phyloP scores from a whole-genome alignment of 2,797 vertebrate species.

The Gambelia wislizenii region DNA sequence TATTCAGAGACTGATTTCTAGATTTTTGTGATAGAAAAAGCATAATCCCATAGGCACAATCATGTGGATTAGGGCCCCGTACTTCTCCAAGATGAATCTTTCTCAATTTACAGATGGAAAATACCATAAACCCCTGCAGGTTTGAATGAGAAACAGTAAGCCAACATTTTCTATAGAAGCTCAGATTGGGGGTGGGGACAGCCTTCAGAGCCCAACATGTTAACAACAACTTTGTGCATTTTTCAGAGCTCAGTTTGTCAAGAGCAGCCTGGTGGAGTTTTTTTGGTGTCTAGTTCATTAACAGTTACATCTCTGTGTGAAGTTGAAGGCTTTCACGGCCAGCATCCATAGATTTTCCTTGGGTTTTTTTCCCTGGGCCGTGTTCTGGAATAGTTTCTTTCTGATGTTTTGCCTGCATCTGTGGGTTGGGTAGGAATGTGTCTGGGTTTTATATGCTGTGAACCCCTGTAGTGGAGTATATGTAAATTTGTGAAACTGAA shows the following conservation, averaged over 20 bases:
- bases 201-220: background rate
- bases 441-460: no score
- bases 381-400: no score
- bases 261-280: background rate
- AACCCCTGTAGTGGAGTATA: no score
- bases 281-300: background rate
- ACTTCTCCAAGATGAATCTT: background rate
- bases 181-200: background rate
- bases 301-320: background rate
- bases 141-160: background rate
- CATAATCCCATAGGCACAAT: background rate
- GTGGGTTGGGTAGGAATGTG: no score
- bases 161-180: background rate
- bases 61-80: background rate
- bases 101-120: background rate
- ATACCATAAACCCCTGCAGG: background rate
- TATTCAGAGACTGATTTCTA: background rate
- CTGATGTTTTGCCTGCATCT: no score
- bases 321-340: no score
- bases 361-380: no score
- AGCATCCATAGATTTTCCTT: no score
- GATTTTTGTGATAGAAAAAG: background rate
- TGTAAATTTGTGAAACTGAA: no score
- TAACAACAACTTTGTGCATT: conserved; percentile 6
- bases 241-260: background rate